phyloP scores from a whole-genome alignment of 2,113 vertebrate genomes.

The Steatornis caripensis region DNA sequence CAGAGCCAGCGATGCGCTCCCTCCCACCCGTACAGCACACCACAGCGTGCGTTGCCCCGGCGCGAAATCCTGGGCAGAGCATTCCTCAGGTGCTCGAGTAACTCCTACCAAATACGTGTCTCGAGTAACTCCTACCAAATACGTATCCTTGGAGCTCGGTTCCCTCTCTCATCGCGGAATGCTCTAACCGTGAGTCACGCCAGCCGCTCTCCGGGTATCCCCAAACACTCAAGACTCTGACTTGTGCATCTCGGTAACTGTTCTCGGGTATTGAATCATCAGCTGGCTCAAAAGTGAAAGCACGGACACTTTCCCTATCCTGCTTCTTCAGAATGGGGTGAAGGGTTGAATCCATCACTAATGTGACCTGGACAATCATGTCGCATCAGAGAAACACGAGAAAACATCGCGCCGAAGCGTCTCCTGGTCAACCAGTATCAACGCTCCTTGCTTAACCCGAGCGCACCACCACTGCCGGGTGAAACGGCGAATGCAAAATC shows the following conservation, averaged over 20 bases:
- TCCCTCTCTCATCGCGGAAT: background rate
- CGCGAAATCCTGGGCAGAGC: background rate
- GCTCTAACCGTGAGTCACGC: background rate
- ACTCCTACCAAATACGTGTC: too few species aligned
- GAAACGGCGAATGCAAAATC: fast-evolving
- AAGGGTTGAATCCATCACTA: background rate
- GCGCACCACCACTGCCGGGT: too few species aligned
- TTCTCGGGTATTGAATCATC: background rate
- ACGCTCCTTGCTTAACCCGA: fast-evolving
- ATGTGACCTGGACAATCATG: fast-evolving
- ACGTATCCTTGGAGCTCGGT: fast-evolving
- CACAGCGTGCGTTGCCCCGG: fast-evolving
- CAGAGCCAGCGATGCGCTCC: fast-evolving
- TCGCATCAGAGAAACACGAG: background rate
- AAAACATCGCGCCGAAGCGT: fast-evolving
- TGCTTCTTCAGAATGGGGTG: background rate
- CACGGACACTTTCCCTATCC: background rate
- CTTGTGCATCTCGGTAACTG: background rate
- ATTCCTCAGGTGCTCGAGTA: too few species aligned
- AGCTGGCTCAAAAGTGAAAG: background rate
- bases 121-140: background rate
- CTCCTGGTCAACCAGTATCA: fast-evolving
- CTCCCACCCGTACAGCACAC: background rate
- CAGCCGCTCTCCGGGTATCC: background rate
- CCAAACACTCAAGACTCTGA: background rate